phyloP scores from a whole-genome alignment of 2,888 invertebrate species.

The Lottia gigantea region DNA sequence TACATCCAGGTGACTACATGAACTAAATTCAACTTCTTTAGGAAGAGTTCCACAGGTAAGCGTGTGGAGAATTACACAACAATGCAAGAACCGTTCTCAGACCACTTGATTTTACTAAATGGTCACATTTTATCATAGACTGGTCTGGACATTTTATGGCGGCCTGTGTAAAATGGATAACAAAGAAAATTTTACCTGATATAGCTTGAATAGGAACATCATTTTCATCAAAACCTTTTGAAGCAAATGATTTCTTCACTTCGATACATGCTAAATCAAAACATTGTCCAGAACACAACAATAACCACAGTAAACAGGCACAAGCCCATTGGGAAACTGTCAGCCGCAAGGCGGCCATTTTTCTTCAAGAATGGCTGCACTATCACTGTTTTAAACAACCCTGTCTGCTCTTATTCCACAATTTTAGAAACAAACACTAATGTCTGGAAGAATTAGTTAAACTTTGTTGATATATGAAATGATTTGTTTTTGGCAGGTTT shows the following conservation, averaged over 20 bases:
- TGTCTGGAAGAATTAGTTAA: background rate
- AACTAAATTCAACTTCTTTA: no score
- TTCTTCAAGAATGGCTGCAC: conserved; percentile 1
- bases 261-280: conserved; percentile 75
- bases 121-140: no score
- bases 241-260: conserved; percentile 84
- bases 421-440: conserved; percentile 13
- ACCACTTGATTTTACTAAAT: no score
- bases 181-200: conserved; percentile 70
- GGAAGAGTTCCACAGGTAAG: no score
- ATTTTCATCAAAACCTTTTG: conserved; percentile 83
- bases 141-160: no score
- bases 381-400: conserved; percentile 1
- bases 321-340: conserved; percentile 32
- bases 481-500: no score
- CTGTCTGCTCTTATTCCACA: background rate
- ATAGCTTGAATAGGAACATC: conserved; percentile 77
- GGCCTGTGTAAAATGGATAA: background rate
- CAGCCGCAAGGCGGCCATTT: conserved; percentile 42
- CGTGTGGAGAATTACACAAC: no score
- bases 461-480: conserved; percentile 1
- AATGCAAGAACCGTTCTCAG: no score
- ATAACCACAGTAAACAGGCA: conserved; percentile 35
- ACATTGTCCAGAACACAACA: conserved; percentile 36
- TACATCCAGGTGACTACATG: no score